Conservation (phyloP, 1,140 invertebrate species). For the Drosophila sturtevanti region DNA sequence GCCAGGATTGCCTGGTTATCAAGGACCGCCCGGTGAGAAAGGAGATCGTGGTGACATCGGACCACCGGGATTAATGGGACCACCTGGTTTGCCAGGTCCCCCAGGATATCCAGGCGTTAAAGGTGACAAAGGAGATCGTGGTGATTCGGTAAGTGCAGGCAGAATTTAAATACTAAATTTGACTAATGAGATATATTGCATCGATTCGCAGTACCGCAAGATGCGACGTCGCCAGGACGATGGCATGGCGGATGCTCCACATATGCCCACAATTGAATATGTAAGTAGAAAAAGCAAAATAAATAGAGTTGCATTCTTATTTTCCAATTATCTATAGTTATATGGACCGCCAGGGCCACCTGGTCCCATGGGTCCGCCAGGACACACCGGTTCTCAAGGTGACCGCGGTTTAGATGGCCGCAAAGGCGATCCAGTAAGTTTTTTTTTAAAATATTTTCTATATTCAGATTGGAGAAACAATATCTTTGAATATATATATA, state of each 20-base stretch:
- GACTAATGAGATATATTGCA: background rate
- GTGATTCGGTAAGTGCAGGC: slow-evolving; percentile 91
- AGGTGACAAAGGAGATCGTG: slow-evolving; percentile 95
- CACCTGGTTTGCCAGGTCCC: slow-evolving; percentile 88
- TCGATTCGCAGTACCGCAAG: slow-evolving; percentile 93
- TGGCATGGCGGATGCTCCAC: slow-evolving; percentile 81
- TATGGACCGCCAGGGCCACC: slow-evolving; percentile 81
- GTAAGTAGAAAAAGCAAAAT: slow-evolving; percentile 54
- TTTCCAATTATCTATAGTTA: slow-evolving; percentile 41
- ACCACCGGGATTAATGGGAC: slow-evolving; percentile 91
- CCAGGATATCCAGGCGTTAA: slow-evolving; percentile 94
- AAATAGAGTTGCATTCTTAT: background rate
- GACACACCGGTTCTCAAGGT: slow-evolving; percentile 91
- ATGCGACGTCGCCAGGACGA: slow-evolving; percentile 91
- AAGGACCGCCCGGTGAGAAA: slow-evolving; percentile 94
- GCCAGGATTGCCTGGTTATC: slow-evolving; percentile 89
- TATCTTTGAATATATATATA: background rate
- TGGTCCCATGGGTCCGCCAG: slow-evolving; percentile 89
- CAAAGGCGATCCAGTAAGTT: slow-evolving; percentile 92
- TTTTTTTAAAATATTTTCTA: no score
- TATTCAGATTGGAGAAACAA: no score
- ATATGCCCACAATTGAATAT: slow-evolving; percentile 82
- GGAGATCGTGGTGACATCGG: slow-evolving; percentile 96
- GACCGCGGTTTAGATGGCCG: slow-evolving; percentile 90
- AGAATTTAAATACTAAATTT: background rate